Conservation (phyloP, 2,797 vertebrate species). For the Picus viridis region DNA sequence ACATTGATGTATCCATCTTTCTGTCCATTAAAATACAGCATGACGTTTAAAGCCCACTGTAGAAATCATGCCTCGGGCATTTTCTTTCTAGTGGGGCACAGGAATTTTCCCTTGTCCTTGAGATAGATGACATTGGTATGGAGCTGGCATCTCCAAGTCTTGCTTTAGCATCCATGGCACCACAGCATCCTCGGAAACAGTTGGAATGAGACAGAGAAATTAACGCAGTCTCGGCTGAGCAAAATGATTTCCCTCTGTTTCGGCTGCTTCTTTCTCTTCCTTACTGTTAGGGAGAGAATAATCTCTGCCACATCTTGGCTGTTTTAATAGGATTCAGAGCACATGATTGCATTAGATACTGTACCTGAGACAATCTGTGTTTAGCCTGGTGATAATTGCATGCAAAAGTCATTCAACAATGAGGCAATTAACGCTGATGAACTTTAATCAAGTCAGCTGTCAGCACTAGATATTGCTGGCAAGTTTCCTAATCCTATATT, state of each 20-base stretch:
- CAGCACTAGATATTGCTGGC: slow-evolving; percentile 75
- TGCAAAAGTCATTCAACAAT: slow-evolving; percentile 74
- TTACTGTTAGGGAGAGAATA: slow-evolving; percentile 23
- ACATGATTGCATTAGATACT: slow-evolving; percentile 70
- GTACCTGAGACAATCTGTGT: slow-evolving; percentile 77
- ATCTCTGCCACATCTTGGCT: slow-evolving; percentile 48
- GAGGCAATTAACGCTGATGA: slow-evolving; percentile 80
- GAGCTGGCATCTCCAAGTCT: slow-evolving; percentile 37
- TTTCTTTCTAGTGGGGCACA: slow-evolving; percentile 62
- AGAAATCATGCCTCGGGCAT: slow-evolving; percentile 62
- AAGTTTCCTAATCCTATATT: slow-evolving; percentile 76
- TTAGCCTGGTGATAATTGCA: slow-evolving; percentile 79
- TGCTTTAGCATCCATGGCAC: neutral
- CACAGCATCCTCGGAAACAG: neutral
- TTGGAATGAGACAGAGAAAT: neutral
- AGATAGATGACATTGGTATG: slow-evolving; percentile 46
- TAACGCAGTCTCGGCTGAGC: neutral
- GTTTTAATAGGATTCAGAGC: slow-evolving; percentile 66
- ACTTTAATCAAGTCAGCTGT: slow-evolving; percentile 81
- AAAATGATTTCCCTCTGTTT: neutral
- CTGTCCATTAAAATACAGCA: slow-evolving; percentile 66
- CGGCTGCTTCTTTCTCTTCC: slow-evolving; percentile 28
- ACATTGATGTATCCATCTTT: slow-evolving; percentile 67
- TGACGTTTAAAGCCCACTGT: slow-evolving; percentile 70
- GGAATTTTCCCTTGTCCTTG: slow-evolving; percentile 69